Base-by-base conservation (phyloP, 2,888 invertebrate species). In the Epirrita christyi region DNA sequence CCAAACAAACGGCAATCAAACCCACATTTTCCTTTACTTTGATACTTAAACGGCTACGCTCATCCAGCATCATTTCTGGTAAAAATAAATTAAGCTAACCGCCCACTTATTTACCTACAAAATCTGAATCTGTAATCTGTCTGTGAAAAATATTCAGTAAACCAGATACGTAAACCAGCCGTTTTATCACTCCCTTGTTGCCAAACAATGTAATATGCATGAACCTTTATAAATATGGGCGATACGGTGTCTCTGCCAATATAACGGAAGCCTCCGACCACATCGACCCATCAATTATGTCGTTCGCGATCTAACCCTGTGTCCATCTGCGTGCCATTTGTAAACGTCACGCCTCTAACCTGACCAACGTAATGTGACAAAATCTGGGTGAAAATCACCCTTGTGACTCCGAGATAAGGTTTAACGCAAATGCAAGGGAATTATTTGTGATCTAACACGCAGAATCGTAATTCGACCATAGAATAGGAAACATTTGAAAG, bases 271-370 rank as follows among this genome's bases (percentile, higher is more conserved):
- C 69, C 69, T 64, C 65, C 68, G 63, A 74, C 78, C 81, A 70
- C 81, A 79, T 72, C 71, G 73, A 68, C 71, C 80, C 82, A 86
- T 87, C 85, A 83, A 88, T 88, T 85, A 86, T 80, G 86, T 83
- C 86, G 73, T 80, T 77, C 78, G 75, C 79, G 83, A 85, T 84
- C 86, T 84, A 84, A 83, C 84, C 83, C 82, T 68, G 75, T 84
- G 85, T 85, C 86, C 83, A 85, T 86, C 85, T 85, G 82, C 73
- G 74, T 73, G 71, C 80, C 80, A 86, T 88, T 86, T 86, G 82
- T 87, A 81, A 76, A 75, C 78, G 86, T 86, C 86, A 85, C 74
- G 71, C 72, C 67, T 67, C 76, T n/a, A n/a, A 73, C 75, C 67
- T 73, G 66, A 68, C 69, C 67, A 68, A 67, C 60, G 55, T 63